These are phyloP conservation scores for Echeneis naucrates DNA, from an alignment of 2,797 vertebrate genomes.

Conservation along the genomic window DNA sequence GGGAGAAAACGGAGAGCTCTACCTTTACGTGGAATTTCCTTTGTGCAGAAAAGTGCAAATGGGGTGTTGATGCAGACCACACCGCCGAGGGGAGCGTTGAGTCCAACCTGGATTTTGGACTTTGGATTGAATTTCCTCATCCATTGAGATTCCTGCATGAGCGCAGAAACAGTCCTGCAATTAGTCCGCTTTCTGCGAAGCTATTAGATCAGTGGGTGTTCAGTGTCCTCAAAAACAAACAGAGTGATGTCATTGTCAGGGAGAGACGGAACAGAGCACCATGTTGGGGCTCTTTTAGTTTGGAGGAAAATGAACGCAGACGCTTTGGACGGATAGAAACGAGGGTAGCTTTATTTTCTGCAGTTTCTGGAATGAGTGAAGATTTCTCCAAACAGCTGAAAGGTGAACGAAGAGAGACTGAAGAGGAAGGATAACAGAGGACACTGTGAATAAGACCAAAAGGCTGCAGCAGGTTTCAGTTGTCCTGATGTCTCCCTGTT, in stretches of 20 bases:
- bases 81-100: constrained; percentile 50
- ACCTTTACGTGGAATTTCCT: constrained; percentile 51
- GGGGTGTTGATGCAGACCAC: constrained; percentile 72
- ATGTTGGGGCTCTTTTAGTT: constrained; percentile 13
- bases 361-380: neutral
- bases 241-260: constrained; percentile 25
- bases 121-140: constrained; percentile 58
- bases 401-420: neutral
- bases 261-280: constrained; percentile 10
- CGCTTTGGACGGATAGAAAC: neutral
- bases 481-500: neutral
- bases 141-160: constrained; percentile 40
- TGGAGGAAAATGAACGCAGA: constrained; percentile 9
- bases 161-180: constrained; percentile 51
- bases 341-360: neutral
- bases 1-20: neutral
- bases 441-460: neutral
- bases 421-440: neutral
- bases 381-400: neutral
- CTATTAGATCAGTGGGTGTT: constrained; percentile 57
- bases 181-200: constrained; percentile 42
- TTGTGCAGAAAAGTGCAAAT: constrained; percentile 66
- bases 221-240: constrained; percentile 54
- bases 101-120: constrained; percentile 55
- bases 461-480: neutral